A percentile compares a stretch with the other conserved stretches of the same genome.
These are phyloP conservation scores for Entomobrya proxima DNA, from an alignment of 2,888 invertebrate genomes.

Conservation along the genomic window DNA sequence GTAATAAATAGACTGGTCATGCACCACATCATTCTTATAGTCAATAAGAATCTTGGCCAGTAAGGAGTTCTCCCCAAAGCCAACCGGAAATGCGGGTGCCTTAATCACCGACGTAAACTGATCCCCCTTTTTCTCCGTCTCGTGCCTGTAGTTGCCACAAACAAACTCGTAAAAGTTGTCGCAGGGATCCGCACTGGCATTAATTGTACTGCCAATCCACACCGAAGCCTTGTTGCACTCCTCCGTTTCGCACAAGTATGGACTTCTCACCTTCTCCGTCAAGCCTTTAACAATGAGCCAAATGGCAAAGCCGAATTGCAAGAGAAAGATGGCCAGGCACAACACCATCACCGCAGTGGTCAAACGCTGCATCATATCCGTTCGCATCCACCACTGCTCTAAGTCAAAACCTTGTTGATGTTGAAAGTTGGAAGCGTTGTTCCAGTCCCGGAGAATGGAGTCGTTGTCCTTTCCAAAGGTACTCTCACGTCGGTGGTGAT, in stretches of 20 bases:
- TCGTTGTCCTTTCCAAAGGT: no score
- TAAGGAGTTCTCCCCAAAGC: conserved; percentile 15
- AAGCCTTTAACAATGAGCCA: neutral
- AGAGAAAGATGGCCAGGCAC: neutral
- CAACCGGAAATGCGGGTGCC: neutral
- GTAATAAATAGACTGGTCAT: conserved; percentile 26
- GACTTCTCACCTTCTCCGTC: neutral
- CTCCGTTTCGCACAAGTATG: conserved; percentile 23
- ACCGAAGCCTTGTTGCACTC: conserved; percentile 25
- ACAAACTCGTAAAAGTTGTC: conserved; percentile 68
- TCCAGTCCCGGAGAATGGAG: neutral
- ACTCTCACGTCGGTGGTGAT: no score
- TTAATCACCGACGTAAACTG: neutral
- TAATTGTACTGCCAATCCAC: conserved; percentile 53
- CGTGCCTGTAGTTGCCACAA: conserved; percentile 54
- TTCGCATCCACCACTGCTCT: neutral
- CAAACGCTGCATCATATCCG: neutral
- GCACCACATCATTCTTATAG: neutral
- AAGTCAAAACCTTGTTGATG: neutral
- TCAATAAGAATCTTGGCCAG: conserved; percentile 25
- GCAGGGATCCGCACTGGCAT: conserved; percentile 57
- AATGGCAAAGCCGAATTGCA: neutral
- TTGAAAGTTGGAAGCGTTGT: no score
- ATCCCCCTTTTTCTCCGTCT: neutral
- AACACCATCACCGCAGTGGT: neutral